Evolutionary conservation across 1,140 invertebrate genomes (phyloP), one percentile per base, ranked within the genome.

Genomic region (Papilio aristodemus): DNA sequence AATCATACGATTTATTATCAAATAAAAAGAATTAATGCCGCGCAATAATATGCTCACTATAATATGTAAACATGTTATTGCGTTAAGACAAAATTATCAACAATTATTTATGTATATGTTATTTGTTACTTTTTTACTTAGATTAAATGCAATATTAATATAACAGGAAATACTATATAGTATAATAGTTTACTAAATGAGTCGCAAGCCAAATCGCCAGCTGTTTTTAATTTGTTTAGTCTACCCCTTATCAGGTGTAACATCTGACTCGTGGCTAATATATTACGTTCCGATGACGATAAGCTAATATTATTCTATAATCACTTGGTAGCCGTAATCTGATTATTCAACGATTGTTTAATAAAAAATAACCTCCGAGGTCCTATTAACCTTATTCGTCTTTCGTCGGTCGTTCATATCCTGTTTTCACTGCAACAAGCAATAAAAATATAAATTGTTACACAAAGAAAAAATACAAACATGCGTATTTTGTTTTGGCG

Each of bases 1-100:
- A 54, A 54, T 22, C 46, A 54, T 22, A 54, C 46, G 19, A 54
- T 54, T 22, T 54, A 54, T 54, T 54, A 54, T 54, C 46, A 54
- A 54, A 54, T 25, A 50, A 50, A 50, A 39, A 39, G 11, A 38
- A 46, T n/a, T n/a, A 54, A 54, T 54, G 4, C 3, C 46, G 19
- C 46, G 46, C 46, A 54, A 54, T 54, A 22, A 22, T n/a, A n/a
- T n/a, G n/a, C n/a, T n/a, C n/a, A n/a, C n/a, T n/a, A 19, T 17
- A 10, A 54, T 4, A 54, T 22, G 19, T 54, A 54, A 13, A 22
- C 13, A 4, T 46, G 43, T 22, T 54, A 13, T 54, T 54, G 19
- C 7, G 17, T 25, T 11, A 32, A 32, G 6, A 32, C 27, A 32
- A 32, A 32, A 32, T 32, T 32, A n/a, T n/a, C n/a, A n/a, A n/a